A percentile compares a stretch with the other conserved stretches of the same genome.
Conservation (phyloP, 1,140 invertebrate species). For the Penaeus indicus region DNA sequence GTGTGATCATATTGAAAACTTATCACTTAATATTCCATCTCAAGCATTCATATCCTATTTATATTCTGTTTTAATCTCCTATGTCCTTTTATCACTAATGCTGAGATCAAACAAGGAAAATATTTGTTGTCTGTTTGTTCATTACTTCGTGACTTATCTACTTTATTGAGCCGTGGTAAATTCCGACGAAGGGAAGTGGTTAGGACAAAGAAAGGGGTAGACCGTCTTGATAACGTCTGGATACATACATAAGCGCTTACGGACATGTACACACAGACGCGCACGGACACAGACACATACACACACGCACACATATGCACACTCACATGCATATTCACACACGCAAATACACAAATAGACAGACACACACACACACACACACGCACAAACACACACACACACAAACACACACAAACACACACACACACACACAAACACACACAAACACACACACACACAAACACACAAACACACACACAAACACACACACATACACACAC, state of each 20-base stretch:
- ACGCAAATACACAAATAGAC: neutral
- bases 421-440: neutral
- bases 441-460: slow-evolving; percentile 42
- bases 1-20: too few relatives aligned
- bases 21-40: too few relatives aligned
- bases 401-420: neutral
- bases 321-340: neutral
- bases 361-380: slow-evolving; percentile 23
- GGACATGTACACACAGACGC: slow-evolving; percentile 13
- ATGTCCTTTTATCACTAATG: too few relatives aligned
- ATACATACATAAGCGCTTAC: neutral
- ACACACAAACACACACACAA: slow-evolving; percentile 43
- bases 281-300: neutral
- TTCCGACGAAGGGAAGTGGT: too few relatives aligned
- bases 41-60: too few relatives aligned
- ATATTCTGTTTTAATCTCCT: too few relatives aligned
- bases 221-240: too few relatives aligned
- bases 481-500: slow-evolving; percentile 12
- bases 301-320: neutral
- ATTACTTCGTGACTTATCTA: too few relatives aligned
- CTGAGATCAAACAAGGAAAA: too few relatives aligned
- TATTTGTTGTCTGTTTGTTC: too few relatives aligned
- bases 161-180: too few relatives aligned
- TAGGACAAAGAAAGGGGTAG: too few relatives aligned
- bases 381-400: slow-evolving; percentile 6